Base-by-base conservation (phyloP, 1,140 invertebrate species). In the Drosophila orosa region DNA sequence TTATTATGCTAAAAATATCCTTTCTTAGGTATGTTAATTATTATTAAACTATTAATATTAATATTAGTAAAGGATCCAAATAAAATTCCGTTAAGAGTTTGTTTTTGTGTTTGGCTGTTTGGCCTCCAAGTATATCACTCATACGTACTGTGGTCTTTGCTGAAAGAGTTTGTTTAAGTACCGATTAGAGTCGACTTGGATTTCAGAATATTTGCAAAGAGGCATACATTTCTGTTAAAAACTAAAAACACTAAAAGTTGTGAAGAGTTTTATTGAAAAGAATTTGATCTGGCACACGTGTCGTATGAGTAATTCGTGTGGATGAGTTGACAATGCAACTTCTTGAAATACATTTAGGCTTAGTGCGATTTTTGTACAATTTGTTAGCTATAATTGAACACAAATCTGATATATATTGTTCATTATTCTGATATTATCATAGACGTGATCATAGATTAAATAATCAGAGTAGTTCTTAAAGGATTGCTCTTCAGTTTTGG, bases 231-330 rank as follows among this genome's bases (percentile, higher is more conserved):
- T 19, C 7, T 29, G 4, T 12, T 31, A 19, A 8, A 31, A 50
- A 31, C 12, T 8, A 7, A 19, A 0, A 7, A 31, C 6, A 1
- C 0, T 19, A 3, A 0, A 13, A 8, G 12, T 31, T 31, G 6
- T 10, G 2, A 31, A 3, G 12, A 31, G 25, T 50, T 48, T 9
- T 5, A 2, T 50, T 50, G 1, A 19, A 15, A 25, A 19, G 6
- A 50, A 31, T 31, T 31, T 19, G 17, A 31, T 31, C 6, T 50
- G 27, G 12, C 27, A 50, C 27, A 50, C 48, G 48, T 31, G 48
- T 15, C 48, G 48, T 50, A 50, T 50, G 48, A 19, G 48, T 50
- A 31, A 50, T 50, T 31, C 5, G 10, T 13, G 1, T 42, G 17
- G 17, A 22, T 42, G 22, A 19, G 4, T 19, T 50, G 25, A 13